Conservation (phyloP, 2,888 invertebrate genomes). For the Scrobipalpa costella region DNA sequence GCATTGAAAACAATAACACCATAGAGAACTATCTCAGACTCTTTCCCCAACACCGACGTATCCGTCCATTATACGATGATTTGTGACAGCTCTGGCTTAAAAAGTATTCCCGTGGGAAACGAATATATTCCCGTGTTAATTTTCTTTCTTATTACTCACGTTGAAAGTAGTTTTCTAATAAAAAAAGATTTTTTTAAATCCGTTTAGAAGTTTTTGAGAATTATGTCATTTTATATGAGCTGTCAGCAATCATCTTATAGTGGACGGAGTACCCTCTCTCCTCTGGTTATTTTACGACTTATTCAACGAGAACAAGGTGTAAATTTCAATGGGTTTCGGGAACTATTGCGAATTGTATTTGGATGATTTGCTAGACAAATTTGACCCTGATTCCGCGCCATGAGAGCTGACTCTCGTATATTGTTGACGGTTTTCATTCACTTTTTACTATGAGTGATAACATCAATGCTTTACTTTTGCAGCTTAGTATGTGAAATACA, state of each 20-base stretch:
- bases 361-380: slow-evolving; percentile 69
- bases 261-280: slow-evolving; percentile 35
- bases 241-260: too few relatives aligned
- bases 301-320: slow-evolving; percentile 16
- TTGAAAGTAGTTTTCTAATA: too few relatives aligned
- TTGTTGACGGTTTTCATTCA: slow-evolving; percentile 68
- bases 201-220: too few relatives aligned
- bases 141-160: too few relatives aligned
- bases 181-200: too few relatives aligned
- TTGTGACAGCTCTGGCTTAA: too few relatives aligned
- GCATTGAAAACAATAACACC: slow-evolving; percentile 70
- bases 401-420: slow-evolving; percentile 65
- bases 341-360: slow-evolving; percentile 51
- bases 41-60: slow-evolving; percentile 60
- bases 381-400: slow-evolving; percentile 71
- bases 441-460: slow-evolving; percentile 61
- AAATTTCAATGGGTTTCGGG: slow-evolving; percentile 1
- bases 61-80: too few relatives aligned
- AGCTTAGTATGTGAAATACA: slow-evolving; percentile 21
- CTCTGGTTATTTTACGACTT: not conserved
- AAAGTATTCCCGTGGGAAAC: too few relatives aligned
- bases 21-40: slow-evolving; percentile 70
- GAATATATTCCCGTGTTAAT: too few relatives aligned
- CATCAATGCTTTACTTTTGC: slow-evolving; percentile 41
- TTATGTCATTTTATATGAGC: too few relatives aligned